Evolutionary conservation across 2,888 invertebrate genomes (phyloP).

Genomic region (Trissoscelio sp.): DNA sequence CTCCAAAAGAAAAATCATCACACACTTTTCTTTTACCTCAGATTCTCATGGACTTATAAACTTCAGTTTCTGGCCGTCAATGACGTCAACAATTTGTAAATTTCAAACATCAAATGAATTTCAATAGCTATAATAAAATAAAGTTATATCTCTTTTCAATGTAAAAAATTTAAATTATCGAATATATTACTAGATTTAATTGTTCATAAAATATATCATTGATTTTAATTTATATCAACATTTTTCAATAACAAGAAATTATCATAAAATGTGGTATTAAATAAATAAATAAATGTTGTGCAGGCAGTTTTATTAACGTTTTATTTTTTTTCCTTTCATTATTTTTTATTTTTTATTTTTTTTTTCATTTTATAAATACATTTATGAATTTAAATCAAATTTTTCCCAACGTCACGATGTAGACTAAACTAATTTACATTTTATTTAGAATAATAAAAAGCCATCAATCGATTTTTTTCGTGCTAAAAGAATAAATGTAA

Average conservation of each 20-base stretch:
- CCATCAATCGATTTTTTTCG: not conserved
- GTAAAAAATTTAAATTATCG: no score
- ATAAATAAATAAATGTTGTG: constrained; percentile 7
- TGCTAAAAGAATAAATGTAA: not conserved
- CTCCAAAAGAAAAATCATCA: constrained; percentile 8
- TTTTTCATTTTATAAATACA: not conserved
- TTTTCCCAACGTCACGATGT: not conserved
- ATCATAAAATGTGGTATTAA: not conserved
- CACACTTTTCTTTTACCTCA: not conserved
- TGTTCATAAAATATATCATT: not conserved
- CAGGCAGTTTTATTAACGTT: no score
- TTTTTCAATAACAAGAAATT: constrained; percentile 3
- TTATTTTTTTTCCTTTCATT: not conserved
- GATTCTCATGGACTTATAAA: not conserved
- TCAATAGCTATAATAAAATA: no score
- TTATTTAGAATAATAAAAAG: not conserved
- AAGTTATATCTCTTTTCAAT: not conserved
- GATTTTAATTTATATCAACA: not conserved
- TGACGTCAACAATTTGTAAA: not conserved
- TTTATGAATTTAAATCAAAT: not conserved
- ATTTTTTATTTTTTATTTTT: no score
- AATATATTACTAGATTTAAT: no score
- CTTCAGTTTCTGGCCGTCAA: not conserved
- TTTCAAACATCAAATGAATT: not conserved
- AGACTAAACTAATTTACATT: not conserved